These are phyloP conservation scores for Volucella zonaria DNA, from an alignment of 2,888 invertebrate genomes.

Conservation along the genomic window DNA sequence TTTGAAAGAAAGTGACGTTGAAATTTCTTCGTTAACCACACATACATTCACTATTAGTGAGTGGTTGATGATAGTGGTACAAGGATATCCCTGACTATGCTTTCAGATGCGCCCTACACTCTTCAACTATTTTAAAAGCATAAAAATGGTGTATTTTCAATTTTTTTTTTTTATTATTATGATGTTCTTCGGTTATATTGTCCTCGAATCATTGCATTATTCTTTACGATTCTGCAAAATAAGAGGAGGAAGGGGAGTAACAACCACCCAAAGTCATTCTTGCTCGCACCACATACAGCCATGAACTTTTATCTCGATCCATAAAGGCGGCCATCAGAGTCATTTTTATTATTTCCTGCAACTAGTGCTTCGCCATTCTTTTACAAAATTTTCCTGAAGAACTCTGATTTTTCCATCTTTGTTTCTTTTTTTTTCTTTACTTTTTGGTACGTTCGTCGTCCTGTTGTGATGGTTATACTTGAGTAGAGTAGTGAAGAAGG, in stretches of 20 bases:
- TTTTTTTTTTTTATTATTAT: conserved; percentile 51
- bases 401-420: conserved; percentile 18
- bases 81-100: neutral
- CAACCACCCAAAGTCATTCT: conserved; percentile 62
- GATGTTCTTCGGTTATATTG: conserved; percentile 60
- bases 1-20: conserved; percentile 20
- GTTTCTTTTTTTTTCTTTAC: neutral
- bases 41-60: neutral
- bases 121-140: conserved; percentile 19
- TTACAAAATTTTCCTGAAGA: conserved; percentile 35
- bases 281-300: conserved; percentile 39
- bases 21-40: neutral
- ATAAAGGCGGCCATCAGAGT: conserved; percentile 59
- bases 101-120: neutral
- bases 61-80: neutral
- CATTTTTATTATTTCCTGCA: conserved; percentile 49
- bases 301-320: conserved; percentile 66
- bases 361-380: conserved; percentile 45
- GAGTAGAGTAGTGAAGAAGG: neutral
- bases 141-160: conserved; percentile 27
- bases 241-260: no score
- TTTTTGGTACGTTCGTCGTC: neutral
- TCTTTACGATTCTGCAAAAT: conserved; percentile 58
- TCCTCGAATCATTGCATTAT: conserved; percentile 64
- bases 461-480: conserved; percentile 47